Base-by-base conservation (phyloP, 2,113 vertebrate species). In the Indicator maculatus region DNA sequence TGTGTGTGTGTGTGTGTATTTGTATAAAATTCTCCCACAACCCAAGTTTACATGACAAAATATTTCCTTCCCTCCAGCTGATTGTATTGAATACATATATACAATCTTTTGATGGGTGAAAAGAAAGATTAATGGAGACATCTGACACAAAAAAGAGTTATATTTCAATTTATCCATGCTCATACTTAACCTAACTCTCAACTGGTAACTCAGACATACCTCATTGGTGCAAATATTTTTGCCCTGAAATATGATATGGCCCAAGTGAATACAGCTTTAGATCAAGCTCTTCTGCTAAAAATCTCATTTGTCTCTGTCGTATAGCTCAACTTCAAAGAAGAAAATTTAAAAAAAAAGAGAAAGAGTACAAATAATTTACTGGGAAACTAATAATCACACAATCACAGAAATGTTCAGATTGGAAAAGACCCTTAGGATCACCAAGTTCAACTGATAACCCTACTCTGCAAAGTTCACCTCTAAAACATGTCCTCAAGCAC, bases 31-130 rank as follows among this genome's bases (percentile, higher is more conserved):
- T 91, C 53, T 88, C 61, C 74, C 69, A 76, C 65, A 88, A 45
- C 19, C 21, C 23, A 83, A 86, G 69, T 61, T 87, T 72, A 89
- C 13, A 59, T 52, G 31, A 47, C 33, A 70, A 93, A 80, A 72
- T 13, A 36, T 7, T 78, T 7, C 30, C 39, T 47, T 15, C 15
- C 33, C 12, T 6, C 50, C 82, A 47, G 16, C 36, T 24, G 31
- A 61, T 16, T 90, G 56, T 39, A 90, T 67, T 50, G 72, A 53
- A 86, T 38, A 79, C 18, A 86, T 33, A 80, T 80, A 86, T 39
- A 91, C 94, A 91, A 94, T 88, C 81, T 64, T 96, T 89, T 93
- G 71, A 91, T 77, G 74, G 73, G 52, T 56, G 36, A 95, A 94
- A 17, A 72, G 38, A 93, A 79, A 83, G 91, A 88, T 90, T 96